Base-by-base conservation (phyloP, 2,888 invertebrate genomes). In the Mythimna impura region DNA sequence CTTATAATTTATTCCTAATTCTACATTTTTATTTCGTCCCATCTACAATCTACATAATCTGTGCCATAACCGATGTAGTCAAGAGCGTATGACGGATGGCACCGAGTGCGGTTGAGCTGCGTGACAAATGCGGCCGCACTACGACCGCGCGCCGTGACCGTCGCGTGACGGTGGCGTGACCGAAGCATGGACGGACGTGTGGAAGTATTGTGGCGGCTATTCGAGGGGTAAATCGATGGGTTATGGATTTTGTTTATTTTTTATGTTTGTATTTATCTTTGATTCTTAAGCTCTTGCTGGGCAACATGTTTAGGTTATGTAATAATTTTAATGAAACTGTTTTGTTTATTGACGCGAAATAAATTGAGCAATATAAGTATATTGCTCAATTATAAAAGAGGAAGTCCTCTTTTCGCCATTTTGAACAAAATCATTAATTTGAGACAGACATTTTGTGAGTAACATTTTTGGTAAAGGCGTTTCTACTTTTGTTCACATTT, bases 101-200 rank as follows among this genome's bases (percentile, higher is more conserved):
- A 87, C 85, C 89, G 92, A 90, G 90, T 94, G 95, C 92, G 93
- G 93, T 91, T 90, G 94, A 93, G 91, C 87, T 89, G 92, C 91
- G 92, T 95, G 95, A 94, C 95, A 93, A 94, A 94, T 93, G 92
- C 89, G 91, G 88, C 89, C 91, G 90, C 86, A 86, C 76, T 81
- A 78, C 80, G 83, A 81, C 81, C 83, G 68, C 80, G 80, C 61
- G 65, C 76, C 85, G 82, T 88, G 81, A 75, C 85, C 85, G 81
- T 71, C 78, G 66, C 79, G 81, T 84, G 79, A 71, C 82, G 83
- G 82, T 73, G 77, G 65, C 78, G 74, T 74, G 67, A 40, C 52
- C 64, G 40, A 12, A 6, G 22, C 40, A 22, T 61, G 40, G 36
- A 22, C 70, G 76, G 70, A 78, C 82, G 72, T 67, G 66, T 58